Base-by-base conservation (phyloP, 2,113 vertebrate genomes). In the Perognathus longimembris region DNA sequence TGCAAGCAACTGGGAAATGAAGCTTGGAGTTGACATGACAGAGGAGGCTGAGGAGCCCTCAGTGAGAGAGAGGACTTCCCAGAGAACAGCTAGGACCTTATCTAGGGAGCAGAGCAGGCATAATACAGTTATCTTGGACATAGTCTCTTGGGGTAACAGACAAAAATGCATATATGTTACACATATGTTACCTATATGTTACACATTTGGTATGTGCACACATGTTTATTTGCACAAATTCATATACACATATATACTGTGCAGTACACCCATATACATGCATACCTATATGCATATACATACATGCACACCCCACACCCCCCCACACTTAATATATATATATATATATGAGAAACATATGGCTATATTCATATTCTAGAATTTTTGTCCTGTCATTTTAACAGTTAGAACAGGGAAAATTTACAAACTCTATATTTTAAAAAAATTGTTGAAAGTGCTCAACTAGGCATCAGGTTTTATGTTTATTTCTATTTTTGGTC, bases 391-490 rank as follows among this genome's bases (percentile, higher is more conserved):
- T 28, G 54, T 2, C 3, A 4, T 61, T 96, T 85, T 92, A 92
- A 75, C 78, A 54, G 11, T 63, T 75, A 20, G 21, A 75, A 54
- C 0, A 12, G 42, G 78, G 64, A 93, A 96, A 22, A 57, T 57
- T 1, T 0, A 26, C 42, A 14, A 40, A 92, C 69, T 66, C 17
- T 54, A 54, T 15, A 18, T 14, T 54, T 54, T 17, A 54, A 54
- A 54, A 18, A 54, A 59, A 10, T 78, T 78, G 30, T 95, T 71
- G 76, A 82, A 90, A 95, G 57, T 78, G 87, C 95, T 94, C 28
- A 92, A 74, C 38, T 92, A 79, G 81, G 50, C 50, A 17, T 17
- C 70, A 92, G 6, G 34, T 86, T 95, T 93, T 63, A 95, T 79
- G 88, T 64, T 54, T 54, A 15, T 54, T 54, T 54, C 50, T 54